A percentile compares a stretch with the other conserved stretches of the same genome.
phyloP scores from a whole-genome alignment of 1,140 invertebrate species.

The Drosophila neocordata region DNA sequence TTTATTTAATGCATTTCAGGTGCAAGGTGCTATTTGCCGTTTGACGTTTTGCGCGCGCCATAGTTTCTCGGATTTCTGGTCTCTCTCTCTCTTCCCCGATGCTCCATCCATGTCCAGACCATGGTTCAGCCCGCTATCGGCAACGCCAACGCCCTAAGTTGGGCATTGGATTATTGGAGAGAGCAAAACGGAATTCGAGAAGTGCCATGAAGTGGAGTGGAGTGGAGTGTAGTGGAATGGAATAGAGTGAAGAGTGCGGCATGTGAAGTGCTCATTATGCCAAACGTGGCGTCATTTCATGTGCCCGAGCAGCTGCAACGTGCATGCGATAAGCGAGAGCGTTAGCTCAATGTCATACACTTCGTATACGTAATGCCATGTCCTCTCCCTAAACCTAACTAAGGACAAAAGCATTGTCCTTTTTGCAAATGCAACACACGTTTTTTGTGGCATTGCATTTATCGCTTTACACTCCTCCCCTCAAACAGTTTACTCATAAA shows the following conservation, averaged over 20 bases:
- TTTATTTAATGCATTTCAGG: constrained; percentile 80
- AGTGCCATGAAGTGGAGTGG: constrained; percentile 5
- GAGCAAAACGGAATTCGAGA: constrained; percentile 13
- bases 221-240: constrained; percentile 7
- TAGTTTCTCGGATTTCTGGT: constrained; percentile 55
- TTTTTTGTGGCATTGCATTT: constrained; percentile 69
- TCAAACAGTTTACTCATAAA: constrained; percentile 54
- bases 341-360: constrained; percentile 65
- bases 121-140: constrained; percentile 1
- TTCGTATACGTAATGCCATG: constrained; percentile 68
- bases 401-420: constrained; percentile 33
- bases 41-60: constrained; percentile 67
- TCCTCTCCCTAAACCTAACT: neutral
- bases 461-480: constrained; percentile 36
- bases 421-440: constrained; percentile 67
- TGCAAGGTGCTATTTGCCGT: constrained; percentile 77
- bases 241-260: constrained; percentile 6
- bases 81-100: constrained; percentile 8
- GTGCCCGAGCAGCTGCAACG: constrained; percentile 65
- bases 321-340: constrained; percentile 71
- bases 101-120: neutral
- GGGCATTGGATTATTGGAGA: constrained; percentile 51
- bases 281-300: constrained; percentile 65
- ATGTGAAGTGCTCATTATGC: constrained; percentile 64
- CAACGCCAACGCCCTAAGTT: constrained; percentile 46